Percentiles rank a stretch among this genome's conserved stretches.
Conservation (phyloP, 2,113 vertebrate genomes). For the Glaucidium brasilianum region DNA sequence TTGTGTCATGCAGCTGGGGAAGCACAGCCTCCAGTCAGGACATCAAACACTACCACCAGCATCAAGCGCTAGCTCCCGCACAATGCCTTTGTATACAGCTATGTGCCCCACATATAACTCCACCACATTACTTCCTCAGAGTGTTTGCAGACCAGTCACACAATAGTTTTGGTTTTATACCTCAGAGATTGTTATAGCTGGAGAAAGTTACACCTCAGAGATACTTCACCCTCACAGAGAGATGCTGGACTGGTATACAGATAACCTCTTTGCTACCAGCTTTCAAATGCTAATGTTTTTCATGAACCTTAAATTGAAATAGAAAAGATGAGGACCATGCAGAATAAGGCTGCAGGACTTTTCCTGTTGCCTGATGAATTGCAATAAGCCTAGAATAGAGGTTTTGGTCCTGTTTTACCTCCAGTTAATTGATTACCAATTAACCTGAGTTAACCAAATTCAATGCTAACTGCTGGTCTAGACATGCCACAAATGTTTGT, state of each 20-base stretch:
- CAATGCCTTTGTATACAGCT: accelerated
- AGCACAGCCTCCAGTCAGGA: not conserved
- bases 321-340: not conserved
- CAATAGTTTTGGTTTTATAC: not conserved
- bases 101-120: accelerated
- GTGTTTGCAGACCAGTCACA: not conserved
- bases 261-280: not conserved
- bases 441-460: conserved; percentile 52
- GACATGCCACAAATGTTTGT: conserved; percentile 57
- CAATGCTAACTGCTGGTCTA: conserved; percentile 33
- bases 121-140: accelerated
- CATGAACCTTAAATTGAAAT: not conserved
- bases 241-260: not conserved
- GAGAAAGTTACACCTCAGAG: not conserved
- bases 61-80: accelerated
- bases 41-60: accelerated
- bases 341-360: not conserved
- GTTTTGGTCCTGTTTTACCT: conserved; percentile 18
- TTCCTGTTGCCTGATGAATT: not conserved
- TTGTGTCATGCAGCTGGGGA: accelerated
- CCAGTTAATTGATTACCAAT: conserved; percentile 60
- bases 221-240: not conserved
- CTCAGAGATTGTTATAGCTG: not conserved
- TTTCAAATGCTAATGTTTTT: not conserved
- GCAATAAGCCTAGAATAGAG: not conserved